These are phyloP conservation scores for Eupithecia subumbrata DNA, from an alignment of 2,888 invertebrate genomes.

Conservation along the genomic window DNA sequence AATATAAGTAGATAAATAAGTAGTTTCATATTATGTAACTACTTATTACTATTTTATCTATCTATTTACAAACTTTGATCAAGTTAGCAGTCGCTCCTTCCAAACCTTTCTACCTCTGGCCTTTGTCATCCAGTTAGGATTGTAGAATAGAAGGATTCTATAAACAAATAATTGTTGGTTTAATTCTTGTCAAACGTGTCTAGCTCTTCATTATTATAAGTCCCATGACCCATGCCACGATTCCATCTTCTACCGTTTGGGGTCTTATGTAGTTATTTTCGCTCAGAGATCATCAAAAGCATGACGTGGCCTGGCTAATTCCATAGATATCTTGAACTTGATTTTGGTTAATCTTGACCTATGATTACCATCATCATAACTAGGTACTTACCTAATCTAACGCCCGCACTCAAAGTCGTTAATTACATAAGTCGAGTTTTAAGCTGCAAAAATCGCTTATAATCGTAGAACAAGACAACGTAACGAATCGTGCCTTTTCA, in stretches of 20 bases:
- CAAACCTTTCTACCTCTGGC: too few species aligned
- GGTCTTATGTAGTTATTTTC: not conserved
- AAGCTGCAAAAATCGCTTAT: not conserved
- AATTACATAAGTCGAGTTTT: not conserved
- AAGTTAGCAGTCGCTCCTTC: too few species aligned
- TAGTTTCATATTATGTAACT: too few species aligned
- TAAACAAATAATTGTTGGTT: not conserved
- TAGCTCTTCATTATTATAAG: not conserved
- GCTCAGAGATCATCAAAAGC: not conserved
- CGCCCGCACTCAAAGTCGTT: not conserved
- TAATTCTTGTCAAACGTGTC: not conserved
- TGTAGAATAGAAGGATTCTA: too few species aligned
- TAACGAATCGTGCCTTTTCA: not conserved
- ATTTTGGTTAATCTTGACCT: not conserved
- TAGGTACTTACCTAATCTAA: not conserved
- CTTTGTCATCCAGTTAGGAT: too few species aligned
- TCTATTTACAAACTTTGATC: too few species aligned
- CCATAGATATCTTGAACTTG: not conserved
- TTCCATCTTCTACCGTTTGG: not conserved
- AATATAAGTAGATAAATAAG: too few species aligned
- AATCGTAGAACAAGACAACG: not conserved
- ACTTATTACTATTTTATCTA: too few species aligned
- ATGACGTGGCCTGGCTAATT: not conserved
- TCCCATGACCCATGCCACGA: not conserved
- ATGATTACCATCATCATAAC: not conserved